These are phyloP conservation scores for Ateles fusciceps DNA, from an alignment of 2,797 vertebrate genomes.

Conservation along the genomic window DNA sequence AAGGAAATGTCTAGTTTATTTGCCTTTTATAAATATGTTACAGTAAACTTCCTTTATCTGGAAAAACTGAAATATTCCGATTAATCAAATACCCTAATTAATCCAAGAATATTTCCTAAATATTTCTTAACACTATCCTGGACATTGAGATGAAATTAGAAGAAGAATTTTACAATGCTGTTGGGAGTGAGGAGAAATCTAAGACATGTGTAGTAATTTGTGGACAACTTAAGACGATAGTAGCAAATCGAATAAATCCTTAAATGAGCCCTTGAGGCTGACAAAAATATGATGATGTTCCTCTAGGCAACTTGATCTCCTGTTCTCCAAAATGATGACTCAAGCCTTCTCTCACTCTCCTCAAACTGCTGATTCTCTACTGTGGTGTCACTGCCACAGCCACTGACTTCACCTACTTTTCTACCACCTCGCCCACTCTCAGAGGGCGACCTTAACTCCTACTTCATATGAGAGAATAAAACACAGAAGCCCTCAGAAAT, in stretches of 20 bases:
- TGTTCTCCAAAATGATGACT: not conserved
- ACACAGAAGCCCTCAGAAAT: not conserved
- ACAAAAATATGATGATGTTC: not conserved
- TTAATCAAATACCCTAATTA: not conserved
- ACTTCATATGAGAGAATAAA: not conserved
- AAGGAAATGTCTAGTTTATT: not conserved
- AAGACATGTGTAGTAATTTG: not conserved
- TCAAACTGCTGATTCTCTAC: not conserved
- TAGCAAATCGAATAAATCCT: not conserved
- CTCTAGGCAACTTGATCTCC: not conserved
- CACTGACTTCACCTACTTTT: not conserved
- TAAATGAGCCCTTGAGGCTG: not conserved
- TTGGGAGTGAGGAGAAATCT: not conserved
- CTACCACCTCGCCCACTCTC: too few species aligned
- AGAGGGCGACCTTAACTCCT: not conserved
- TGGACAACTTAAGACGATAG: not conserved
- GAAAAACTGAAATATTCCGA: not conserved
- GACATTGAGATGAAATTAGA: not conserved
- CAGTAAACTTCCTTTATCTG: not conserved
- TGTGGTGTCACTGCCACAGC: not conserved
- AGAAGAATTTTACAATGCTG: not conserved
- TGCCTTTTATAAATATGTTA: not conserved
- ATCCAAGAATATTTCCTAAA: not conserved
- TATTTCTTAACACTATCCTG: constrained; percentile 11
- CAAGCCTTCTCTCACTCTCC: not conserved